Base-by-base conservation (phyloP, 2,113 vertebrate species). In the Probosciger aterrimus region DNA sequence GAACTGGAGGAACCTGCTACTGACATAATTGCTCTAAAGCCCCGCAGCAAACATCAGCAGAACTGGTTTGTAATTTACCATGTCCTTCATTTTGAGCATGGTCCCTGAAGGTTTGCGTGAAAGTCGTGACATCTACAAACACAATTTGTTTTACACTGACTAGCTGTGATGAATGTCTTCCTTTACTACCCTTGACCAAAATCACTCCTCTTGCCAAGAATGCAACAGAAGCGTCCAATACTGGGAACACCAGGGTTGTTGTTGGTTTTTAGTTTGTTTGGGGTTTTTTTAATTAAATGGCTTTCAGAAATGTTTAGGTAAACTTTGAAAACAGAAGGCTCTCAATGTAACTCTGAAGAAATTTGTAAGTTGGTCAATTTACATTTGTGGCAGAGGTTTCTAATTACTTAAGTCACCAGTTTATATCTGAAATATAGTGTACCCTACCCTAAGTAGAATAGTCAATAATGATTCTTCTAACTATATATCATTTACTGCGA, bases 61-160 rank as follows among this genome's bases (percentile, higher is more conserved):
- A 97, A 96, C 37, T 92, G 74, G 68, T 93, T 94, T 96, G 74
- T 92, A 95, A 97, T 97, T 97, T 96, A 94, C 77, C 53, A 63
- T 74, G 87, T 92, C 93, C 93, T 97, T 97, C 59, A 93, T 82
- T 97, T 86, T 96, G 80, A 97, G 97, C 77, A 91, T 9, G 13
- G 14, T 95, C 80, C 71, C 87, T 90, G 91, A 94, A 97, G 83
- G 69, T 92, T 97, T 96, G 76, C 57, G 20, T 71, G 86, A 60
- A 88, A 95, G 77, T 92, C 91, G 95, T 37, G 64, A 90, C 93
- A 95, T 63, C 75, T 91, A 94, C 79, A 92, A 96, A 96, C 41
- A 93, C 33, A 57, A 79, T 93, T 97, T 95, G 59, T 94, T 96
- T 96, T 50, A 93, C 68, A 91, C 16, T 88, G 81, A 97, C 55